Conservation (phyloP, 2,113 vertebrate species). For the Silurus asotus region DNA sequence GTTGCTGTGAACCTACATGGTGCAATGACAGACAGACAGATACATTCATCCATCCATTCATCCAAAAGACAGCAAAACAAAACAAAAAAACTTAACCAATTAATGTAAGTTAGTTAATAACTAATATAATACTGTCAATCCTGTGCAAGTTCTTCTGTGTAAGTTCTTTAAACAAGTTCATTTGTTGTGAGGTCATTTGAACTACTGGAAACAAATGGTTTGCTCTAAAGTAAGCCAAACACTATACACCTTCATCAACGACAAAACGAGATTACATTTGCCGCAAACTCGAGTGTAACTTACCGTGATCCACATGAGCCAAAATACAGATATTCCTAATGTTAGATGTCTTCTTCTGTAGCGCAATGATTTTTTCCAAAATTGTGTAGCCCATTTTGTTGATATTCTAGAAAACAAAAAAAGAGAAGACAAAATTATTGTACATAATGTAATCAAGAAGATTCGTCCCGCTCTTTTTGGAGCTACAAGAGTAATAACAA, state of each 20-base stretch:
- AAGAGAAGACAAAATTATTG: background rate
- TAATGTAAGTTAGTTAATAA: background rate
- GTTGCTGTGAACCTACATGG: too few relatives aligned
- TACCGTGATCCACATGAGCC: slow-evolving; percentile 96
- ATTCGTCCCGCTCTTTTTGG: background rate
- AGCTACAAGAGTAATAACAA: background rate
- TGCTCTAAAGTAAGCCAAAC: background rate
- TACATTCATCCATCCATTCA: too few relatives aligned
- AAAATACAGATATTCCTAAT: slow-evolving; percentile 93
- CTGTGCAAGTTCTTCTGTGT: background rate
- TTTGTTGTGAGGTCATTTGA: background rate
- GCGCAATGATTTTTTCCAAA: slow-evolving; percentile 77
- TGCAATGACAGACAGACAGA: too few relatives aligned
- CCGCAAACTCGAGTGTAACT: slow-evolving; percentile 51
- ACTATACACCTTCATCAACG: background rate
- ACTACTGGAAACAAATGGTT: background rate
- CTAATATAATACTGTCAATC: background rate
- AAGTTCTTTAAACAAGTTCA: background rate
- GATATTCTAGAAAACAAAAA: too few relatives aligned
- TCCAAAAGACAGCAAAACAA: too few relatives aligned
- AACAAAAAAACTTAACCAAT: too few relatives aligned
- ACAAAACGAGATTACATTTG: background rate
- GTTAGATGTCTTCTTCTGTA: slow-evolving; percentile 81
- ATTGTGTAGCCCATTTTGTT: slow-evolving; percentile 76
- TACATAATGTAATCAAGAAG: background rate